These are phyloP conservation scores for Globia sparganii DNA, from an alignment of 2,888 invertebrate genomes.

Conservation along the genomic window DNA sequence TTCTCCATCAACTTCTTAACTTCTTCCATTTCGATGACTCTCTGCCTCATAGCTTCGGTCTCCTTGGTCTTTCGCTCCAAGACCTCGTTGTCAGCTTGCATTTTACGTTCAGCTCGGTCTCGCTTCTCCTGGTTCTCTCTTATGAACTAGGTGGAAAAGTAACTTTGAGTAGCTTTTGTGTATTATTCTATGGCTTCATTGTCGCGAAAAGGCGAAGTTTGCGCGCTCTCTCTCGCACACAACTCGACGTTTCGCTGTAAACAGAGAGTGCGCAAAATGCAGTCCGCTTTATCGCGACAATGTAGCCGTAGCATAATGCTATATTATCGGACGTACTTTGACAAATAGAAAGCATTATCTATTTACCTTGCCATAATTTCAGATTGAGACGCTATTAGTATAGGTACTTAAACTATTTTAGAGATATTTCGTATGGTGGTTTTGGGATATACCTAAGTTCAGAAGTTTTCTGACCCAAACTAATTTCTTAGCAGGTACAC, in stretches of 20 bases:
- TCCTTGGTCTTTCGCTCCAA: conserved; percentile 87
- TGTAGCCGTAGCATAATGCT: not conserved
- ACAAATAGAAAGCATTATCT: not conserved
- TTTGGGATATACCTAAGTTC: not conserved
- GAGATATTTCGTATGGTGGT: not conserved
- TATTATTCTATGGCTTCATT: not conserved
- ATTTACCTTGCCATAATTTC: not conserved
- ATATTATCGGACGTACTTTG: not conserved
- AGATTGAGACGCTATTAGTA: not conserved
- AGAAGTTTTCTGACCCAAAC: not conserved
- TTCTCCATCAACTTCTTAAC: conserved; percentile 90
- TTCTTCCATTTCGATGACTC: conserved; percentile 86
- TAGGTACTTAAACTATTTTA: not conserved
- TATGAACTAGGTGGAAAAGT: conserved; percentile 86
- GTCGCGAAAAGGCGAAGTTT: not conserved
- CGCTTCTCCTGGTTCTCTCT: conserved; percentile 92
- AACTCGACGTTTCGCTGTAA: not conserved
- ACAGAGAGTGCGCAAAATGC: not conserved
- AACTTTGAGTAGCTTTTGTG: not conserved
- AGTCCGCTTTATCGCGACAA: not conserved
- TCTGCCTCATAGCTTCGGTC: conserved; percentile 86
- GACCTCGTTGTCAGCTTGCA: conserved; percentile 88
- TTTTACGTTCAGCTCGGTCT: conserved; percentile 91
- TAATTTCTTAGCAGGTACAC: not conserved
- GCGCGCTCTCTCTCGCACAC: not conserved